These are phyloP conservation scores for Coenobita brevimanus DNA, from an alignment of 1,140 invertebrate species.

Conservation along the genomic window DNA sequence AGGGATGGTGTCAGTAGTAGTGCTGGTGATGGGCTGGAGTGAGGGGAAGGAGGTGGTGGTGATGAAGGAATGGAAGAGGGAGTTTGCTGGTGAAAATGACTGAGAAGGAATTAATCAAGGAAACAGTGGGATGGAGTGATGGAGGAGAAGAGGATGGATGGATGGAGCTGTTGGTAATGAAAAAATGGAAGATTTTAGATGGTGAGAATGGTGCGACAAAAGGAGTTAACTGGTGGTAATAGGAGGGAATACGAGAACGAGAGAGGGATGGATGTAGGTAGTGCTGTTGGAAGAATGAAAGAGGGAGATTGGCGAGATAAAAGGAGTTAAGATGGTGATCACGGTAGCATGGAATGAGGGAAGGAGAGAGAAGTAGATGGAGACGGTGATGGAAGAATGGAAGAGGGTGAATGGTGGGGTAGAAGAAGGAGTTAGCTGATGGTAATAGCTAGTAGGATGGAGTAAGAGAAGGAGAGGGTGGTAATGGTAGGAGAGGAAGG, in stretches of 20 bases:
- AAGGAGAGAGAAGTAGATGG: not conserved
- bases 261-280: no score
- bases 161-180: no score
- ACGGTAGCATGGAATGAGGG: not conserved
- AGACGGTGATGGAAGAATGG: not conserved
- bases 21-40: no score
- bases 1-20: no score
- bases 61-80: not conserved
- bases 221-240: no score
- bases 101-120: not conserved
- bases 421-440: not conserved
- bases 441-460: not conserved
- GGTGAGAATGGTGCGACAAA: no score
- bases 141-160: not conserved
- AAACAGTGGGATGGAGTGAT: not conserved
- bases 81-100: slow-evolving; percentile 2
- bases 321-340: no score
- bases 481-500: not conserved
- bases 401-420: not conserved
- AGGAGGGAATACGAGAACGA: no score
- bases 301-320: not conserved
- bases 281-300: no score
- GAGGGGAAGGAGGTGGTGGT: not conserved
- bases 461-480: not conserved
- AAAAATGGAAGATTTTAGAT: no score